A percentile compares a stretch with the other conserved stretches of the same genome.
Evolutionary conservation across 2,797 vertebrate genomes (phyloP).

Genomic region (Scyliorhinus canicula): DNA sequence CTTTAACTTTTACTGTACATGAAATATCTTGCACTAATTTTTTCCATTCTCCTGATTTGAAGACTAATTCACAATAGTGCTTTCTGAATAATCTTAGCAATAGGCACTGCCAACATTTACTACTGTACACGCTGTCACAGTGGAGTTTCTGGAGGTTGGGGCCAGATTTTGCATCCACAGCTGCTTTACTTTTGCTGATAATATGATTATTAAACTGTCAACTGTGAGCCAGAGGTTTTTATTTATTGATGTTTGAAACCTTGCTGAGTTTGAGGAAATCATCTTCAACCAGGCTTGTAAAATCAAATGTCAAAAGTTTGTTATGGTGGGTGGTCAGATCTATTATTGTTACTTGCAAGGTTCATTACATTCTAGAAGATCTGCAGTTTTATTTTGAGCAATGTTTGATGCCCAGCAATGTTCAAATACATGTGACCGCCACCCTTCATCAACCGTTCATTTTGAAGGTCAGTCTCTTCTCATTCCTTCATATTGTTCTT

Average conservation of each 20-base stretch:
- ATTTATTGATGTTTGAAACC: not conserved
- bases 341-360: not conserved
- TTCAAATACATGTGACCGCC: not conserved
- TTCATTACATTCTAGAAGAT: not conserved
- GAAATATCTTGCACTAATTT: not conserved
- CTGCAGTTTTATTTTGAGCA: not conserved
- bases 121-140: not conserved
- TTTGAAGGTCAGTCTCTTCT: not conserved
- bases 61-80: not conserved
- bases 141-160: not conserved
- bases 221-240: not conserved
- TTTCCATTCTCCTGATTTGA: not conserved
- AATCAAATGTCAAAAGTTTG: not conserved
- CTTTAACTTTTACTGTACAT: not conserved
- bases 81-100: not conserved
- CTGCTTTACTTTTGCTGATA: not conserved
- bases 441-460: not conserved
- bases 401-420: not conserved
- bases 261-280: not conserved
- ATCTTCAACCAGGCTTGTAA: not conserved
- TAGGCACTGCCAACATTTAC: not conserved
- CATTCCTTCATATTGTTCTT: not conserved
- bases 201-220: not conserved
- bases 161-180: not conserved
- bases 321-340: not conserved